Base-by-base conservation (phyloP, 2,888 invertebrate species). In the Mythimna pallens region DNA sequence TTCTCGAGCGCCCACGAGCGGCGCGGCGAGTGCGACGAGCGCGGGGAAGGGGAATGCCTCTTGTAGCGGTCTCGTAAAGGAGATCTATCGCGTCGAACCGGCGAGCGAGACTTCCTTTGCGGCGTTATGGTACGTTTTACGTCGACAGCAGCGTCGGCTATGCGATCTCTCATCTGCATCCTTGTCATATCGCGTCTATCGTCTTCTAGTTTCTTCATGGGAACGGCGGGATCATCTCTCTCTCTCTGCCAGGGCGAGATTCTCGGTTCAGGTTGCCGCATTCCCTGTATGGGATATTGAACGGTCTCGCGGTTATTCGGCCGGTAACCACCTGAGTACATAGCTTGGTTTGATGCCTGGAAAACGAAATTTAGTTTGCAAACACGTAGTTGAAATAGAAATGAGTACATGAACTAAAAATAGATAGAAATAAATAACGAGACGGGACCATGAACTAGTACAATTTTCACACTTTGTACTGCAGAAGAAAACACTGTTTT, bases 1-100 rank as follows among this genome's bases (percentile, higher is more conserved):
- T 95, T 95, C 75, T 96, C 95, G 2, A 94, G 84, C 0, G 94
- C 95, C 95, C 95, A 96, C 0, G 95, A 95, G 2, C 95, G 94
- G 7, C 94, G 89, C 25, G 95, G 95, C 0, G 94, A 94, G 25
- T 91, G 89, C 2, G 87, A 86, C 2, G 89, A 90, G 6, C 86
- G 82, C 0, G 94, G 93, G 0, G 95, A 94, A 0, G 92, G 93
- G 0, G 95, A 95, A 70, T 92, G 92, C 7, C 93, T 90, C 73
- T 91, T 92, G 78, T 85, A 92, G n/a, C 92, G 92, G 54, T 94
- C 94, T 58, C 91, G 87, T 8, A 91, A 54, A 0, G 94, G 94
- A 6, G 94, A 94, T 2, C 94, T 89, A 3, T 93, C 93, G 7
- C 93, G 91, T 20, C 92, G 92, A 25, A 67, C 73, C 1, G 94